Percentiles rank a stretch among this genome's conserved stretches.
These are phyloP conservation scores for Liolophura sinensis DNA, from an alignment of 1,140 invertebrate genomes.

Conservation along the genomic window DNA sequence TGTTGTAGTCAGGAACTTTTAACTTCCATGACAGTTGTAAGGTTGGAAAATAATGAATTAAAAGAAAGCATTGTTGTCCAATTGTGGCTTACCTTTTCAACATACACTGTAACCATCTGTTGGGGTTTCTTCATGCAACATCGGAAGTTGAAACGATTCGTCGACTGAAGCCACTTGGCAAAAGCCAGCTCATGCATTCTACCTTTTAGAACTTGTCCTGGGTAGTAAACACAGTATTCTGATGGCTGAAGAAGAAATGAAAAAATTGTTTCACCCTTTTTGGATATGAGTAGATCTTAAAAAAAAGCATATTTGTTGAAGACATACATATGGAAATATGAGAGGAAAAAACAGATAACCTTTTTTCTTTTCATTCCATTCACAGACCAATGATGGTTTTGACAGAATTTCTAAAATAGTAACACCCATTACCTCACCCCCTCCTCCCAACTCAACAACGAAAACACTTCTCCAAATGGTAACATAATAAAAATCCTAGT, in stretches of 20 bases:
- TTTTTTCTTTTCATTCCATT: background rate
- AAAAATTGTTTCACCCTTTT: constrained; percentile 7
- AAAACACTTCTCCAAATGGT: too few species aligned
- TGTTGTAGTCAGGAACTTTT: too few species aligned
- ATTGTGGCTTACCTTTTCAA: constrained; percentile 61
- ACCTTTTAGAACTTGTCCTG: constrained; percentile 76
- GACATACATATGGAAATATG: too few species aligned
- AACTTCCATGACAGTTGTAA: too few species aligned
- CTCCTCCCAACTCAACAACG: too few species aligned
- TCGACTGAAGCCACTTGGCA: constrained; percentile 76
- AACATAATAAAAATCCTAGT: too few species aligned
- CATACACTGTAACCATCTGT: constrained; percentile 63
- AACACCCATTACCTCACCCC: too few species aligned
- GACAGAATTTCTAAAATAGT: too few species aligned
- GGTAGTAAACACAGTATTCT: constrained; percentile 74
- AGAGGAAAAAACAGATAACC: background rate
- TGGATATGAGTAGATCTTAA: background rate
- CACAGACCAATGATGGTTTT: too few species aligned
- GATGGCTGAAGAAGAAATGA: constrained; percentile 60
- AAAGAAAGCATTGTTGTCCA: background rate
- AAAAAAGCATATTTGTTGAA: too few species aligned
- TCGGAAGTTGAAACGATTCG: constrained; percentile 71
- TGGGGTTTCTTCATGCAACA: constrained; percentile 63
- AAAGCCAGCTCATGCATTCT: constrained; percentile 71
- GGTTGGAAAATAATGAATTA: background rate